phyloP scores from a whole-genome alignment of 2,888 invertebrate species.

The Plagiodera versicolora region DNA sequence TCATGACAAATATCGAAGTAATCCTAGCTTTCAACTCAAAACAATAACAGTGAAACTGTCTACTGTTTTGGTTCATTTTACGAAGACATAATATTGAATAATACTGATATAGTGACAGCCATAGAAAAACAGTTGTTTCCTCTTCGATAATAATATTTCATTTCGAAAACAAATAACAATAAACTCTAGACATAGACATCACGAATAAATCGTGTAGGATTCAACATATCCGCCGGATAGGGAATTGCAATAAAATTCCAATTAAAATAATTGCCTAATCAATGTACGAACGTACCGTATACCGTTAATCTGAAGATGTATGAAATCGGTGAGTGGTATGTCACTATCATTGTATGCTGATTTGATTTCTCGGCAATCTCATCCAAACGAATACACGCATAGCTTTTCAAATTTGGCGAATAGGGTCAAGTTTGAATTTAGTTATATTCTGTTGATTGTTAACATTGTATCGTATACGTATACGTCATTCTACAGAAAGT shows the following conservation, averaged over 20 bases:
- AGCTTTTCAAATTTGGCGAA: not conserved
- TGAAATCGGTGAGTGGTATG: not conserved
- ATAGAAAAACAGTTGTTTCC: too few species aligned
- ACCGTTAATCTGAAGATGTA: slow-evolving; percentile 15
- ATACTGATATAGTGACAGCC: too few species aligned
- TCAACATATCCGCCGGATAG: slow-evolving; percentile 25
- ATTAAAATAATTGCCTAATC: slow-evolving; percentile 27
- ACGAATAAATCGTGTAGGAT: not conserved
- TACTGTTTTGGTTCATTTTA: too few species aligned
- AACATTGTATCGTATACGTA: too few species aligned
- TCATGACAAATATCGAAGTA: too few species aligned
- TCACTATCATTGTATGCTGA: slow-evolving; percentile 5
- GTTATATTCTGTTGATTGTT: not conserved
- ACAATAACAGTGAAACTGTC: too few species aligned
- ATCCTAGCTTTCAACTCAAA: too few species aligned
- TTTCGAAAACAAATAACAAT: too few species aligned
- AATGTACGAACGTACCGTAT: slow-evolving; percentile 12
- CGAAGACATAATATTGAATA: too few species aligned
- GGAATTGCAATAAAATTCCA: slow-evolving; percentile 28
- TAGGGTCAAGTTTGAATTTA: not conserved
- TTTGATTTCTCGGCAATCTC: not conserved
- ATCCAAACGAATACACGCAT: not conserved
- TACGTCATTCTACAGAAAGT: too few species aligned
- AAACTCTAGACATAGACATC: not conserved
- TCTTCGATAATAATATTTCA: too few species aligned